Conservation (phyloP, 2,888 invertebrate species). For the Nomada hirtipes region DNA sequence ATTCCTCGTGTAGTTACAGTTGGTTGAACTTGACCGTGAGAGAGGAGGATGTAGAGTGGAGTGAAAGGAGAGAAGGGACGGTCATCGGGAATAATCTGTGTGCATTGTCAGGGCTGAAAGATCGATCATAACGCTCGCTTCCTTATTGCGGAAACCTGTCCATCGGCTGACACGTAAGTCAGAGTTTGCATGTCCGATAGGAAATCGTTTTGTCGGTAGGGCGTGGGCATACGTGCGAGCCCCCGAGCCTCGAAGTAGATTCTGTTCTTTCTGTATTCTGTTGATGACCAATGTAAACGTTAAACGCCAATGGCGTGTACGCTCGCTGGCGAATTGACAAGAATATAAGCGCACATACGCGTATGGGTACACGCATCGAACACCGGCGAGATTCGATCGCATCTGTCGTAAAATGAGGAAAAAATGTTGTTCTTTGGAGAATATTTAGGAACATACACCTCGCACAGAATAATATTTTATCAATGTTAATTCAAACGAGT, state of each 20-base stretch:
- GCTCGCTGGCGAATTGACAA: background rate
- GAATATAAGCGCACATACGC: too few relatives aligned
- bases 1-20: slow-evolving; percentile 29
- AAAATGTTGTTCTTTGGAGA: background rate
- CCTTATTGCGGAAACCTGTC: slow-evolving; percentile 69
- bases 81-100: slow-evolving; percentile 58
- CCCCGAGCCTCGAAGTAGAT: slow-evolving; percentile 30
- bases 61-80: slow-evolving; percentile 25
- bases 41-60: slow-evolving; percentile 3
- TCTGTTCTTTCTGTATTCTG: slow-evolving; percentile 25
- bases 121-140: slow-evolving; percentile 70
- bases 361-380: too few relatives aligned
- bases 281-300: slow-evolving; percentile 47
- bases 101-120: slow-evolving; percentile 62
- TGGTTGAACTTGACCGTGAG: slow-evolving; percentile 15
- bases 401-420: too few relatives aligned
- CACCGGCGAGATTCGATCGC: too few relatives aligned
- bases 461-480: background rate
- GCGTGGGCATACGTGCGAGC: slow-evolving; percentile 58
- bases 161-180: slow-evolving; percentile 60
- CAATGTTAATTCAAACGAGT: too few relatives aligned
- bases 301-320: slow-evolving; percentile 18
- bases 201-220: slow-evolving; percentile 64
- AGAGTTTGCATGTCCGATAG: slow-evolving; percentile 68
- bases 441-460: background rate